phyloP scores from a whole-genome alignment of 1,140 invertebrate genomes.

The Eumeta japonica region DNA sequence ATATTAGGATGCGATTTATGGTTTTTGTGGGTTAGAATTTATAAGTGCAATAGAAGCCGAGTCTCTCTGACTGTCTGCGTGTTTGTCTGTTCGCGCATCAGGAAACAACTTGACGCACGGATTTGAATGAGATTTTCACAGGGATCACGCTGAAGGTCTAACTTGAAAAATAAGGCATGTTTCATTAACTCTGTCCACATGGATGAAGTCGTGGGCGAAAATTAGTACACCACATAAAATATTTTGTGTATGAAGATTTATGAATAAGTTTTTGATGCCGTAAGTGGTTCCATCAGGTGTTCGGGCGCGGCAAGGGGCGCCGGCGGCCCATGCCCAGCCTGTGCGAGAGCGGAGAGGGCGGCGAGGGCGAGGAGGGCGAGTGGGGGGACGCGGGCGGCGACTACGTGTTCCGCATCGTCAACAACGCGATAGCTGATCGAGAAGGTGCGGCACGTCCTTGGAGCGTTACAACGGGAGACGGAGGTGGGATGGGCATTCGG shows the following conservation, averaged over 20 bases:
- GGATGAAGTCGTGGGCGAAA: not conserved
- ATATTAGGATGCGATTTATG: too few species aligned
- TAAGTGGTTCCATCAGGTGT: conserved; percentile 48
- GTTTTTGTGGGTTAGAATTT: too few species aligned
- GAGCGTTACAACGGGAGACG: too few species aligned
- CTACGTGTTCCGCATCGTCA: conserved; percentile 89
- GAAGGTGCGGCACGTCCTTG: conserved; percentile 57
- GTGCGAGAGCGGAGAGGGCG: conserved; percentile 62
- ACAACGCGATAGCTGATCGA: conserved; percentile 71
- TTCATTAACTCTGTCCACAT: not conserved
- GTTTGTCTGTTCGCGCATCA: too few species aligned
- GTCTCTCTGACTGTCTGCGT: too few species aligned
- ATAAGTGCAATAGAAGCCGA: too few species aligned
- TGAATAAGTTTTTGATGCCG: not conserved
- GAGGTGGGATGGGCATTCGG: too few species aligned
- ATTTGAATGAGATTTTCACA: too few species aligned
- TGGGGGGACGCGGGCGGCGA: conserved; percentile 62
- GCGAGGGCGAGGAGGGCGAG: conserved; percentile 39
- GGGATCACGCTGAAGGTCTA: too few species aligned
- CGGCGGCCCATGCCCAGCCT: conserved; percentile 63
- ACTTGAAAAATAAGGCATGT: too few species aligned
- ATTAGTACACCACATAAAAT: not conserved
- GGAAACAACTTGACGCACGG: too few species aligned
- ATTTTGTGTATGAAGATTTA: not conserved
- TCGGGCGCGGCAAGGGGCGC: conserved; percentile 68